phyloP scores from a whole-genome alignment of 1,140 invertebrate genomes.

The Magallana gigas region DNA sequence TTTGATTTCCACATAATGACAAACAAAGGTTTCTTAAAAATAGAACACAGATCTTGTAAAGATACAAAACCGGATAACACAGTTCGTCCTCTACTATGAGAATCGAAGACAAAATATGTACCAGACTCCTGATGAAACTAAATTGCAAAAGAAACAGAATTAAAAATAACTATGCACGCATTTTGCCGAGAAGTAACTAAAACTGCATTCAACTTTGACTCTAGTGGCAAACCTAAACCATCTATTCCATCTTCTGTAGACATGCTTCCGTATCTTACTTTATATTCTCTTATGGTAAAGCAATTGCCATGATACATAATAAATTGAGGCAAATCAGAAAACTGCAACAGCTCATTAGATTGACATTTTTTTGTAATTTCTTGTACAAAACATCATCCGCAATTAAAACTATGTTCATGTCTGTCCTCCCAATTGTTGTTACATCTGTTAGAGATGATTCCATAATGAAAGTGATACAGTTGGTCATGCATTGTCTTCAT shows the following conservation, averaged over 20 bases:
- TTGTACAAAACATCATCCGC: not conserved
- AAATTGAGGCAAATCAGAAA: not conserved
- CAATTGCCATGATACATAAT: not conserved
- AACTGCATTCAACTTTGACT: not conserved
- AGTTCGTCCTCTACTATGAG: not conserved
- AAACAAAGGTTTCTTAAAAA: not conserved
- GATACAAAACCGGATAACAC: not conserved
- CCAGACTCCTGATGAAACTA: not conserved
- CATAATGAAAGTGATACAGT: not conserved
- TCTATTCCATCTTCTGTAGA: not conserved
- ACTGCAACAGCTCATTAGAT: not conserved
- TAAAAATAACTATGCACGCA: not conserved
- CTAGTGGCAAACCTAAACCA: not conserved
- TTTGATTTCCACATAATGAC: not conserved
- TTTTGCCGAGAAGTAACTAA: not conserved
- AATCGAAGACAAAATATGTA: not conserved
- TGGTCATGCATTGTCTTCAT: not conserved
- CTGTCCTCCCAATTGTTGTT: not conserved
- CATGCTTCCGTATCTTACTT: not conserved
- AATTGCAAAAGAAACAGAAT: not conserved
- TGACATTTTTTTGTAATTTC: not conserved
- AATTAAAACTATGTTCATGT: not conserved
- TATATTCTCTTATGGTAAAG: not conserved
- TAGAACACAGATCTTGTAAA: constrained; percentile 4
- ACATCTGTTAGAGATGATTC: not conserved